Evolutionary conservation across 2,113 vertebrate species (phyloP).

Genomic region (Marmota flaviventris): DNA sequence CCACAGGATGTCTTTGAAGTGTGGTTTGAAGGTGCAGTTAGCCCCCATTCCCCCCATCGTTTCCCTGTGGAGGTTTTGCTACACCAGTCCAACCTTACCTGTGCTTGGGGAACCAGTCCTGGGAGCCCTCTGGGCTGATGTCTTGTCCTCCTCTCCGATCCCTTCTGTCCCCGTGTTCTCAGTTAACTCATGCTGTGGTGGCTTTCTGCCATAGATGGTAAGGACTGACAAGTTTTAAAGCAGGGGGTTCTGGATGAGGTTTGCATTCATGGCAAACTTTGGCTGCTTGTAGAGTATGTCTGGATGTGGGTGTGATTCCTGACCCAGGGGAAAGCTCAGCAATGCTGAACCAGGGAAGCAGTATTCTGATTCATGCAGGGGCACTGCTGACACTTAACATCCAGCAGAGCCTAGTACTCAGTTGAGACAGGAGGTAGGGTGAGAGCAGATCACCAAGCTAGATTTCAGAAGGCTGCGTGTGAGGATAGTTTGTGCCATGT

Average conservation of each 20-base stretch:
- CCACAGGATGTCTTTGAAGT: neutral
- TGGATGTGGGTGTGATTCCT: neutral
- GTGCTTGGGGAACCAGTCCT: neutral
- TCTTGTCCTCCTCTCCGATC: too few relatives aligned
- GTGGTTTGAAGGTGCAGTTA: neutral
- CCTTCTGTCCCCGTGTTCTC: neutral
- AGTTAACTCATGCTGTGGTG: neutral
- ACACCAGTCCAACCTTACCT: accelerated
- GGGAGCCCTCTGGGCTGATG: neutral
- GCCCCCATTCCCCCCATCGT: neutral
- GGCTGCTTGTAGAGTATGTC: neutral
- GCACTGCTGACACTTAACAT: accelerated
- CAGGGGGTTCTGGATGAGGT: neutral
- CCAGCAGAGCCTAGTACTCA: neutral
- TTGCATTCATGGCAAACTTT: neutral
- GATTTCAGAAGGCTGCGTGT: neutral
- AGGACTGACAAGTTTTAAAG: neutral
- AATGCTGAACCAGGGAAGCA: neutral
- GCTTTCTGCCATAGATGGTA: neutral
- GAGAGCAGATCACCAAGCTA: neutral
- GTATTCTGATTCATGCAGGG: neutral
- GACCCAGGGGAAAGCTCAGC: neutral
- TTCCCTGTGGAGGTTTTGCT: neutral
- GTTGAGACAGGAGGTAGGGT: neutral
- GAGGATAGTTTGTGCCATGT: neutral